Conservation (phyloP, 2,888 invertebrate species). For the Ophion costatus region DNA sequence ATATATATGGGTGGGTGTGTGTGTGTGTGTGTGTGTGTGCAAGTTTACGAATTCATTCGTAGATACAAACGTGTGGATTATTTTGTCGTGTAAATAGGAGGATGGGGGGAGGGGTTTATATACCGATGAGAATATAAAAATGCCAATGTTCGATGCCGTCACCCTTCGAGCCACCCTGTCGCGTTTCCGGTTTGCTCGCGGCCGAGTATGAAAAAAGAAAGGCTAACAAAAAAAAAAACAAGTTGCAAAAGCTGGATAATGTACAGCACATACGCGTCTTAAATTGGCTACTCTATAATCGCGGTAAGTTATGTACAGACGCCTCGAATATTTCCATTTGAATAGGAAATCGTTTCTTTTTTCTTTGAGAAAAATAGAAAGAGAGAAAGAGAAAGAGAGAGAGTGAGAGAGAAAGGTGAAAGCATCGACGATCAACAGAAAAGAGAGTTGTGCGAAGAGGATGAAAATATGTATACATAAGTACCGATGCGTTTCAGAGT, state of each 20-base stretch:
- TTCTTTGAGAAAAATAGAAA: not conserved
- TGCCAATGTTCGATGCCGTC: slow-evolving; percentile 28
- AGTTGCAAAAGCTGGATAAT: not conserved
- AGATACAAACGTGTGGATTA: slow-evolving; percentile 22
- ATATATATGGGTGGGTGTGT: not conserved
- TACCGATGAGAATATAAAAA: slow-evolving; percentile 13
- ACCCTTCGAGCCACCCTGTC: slow-evolving; percentile 1
- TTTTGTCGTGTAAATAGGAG: not conserved
- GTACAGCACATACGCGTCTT: slow-evolving; percentile 1
- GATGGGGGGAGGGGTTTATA: not conserved
- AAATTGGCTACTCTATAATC: slow-evolving; percentile 20
- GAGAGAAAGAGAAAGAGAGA: slow-evolving; percentile 1
- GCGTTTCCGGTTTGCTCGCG: not conserved
- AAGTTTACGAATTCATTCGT: slow-evolving; percentile 26
- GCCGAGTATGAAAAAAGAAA: not conserved
- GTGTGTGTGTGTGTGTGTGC: slow-evolving; percentile 3
- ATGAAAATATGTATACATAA: not conserved
- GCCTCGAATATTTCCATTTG: not conserved
- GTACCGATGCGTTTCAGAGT: slow-evolving; percentile 4
- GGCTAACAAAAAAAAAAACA: not conserved
- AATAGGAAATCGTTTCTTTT: not conserved
- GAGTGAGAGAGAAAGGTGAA: slow-evolving; percentile 28
- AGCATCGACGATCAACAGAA: slow-evolving; percentile 42
- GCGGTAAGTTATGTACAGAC: slow-evolving; percentile 36
- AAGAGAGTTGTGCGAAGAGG: slow-evolving; percentile 22